Base-by-base conservation (phyloP, 2,113 vertebrate species). In the Lathamus discolor region DNA sequence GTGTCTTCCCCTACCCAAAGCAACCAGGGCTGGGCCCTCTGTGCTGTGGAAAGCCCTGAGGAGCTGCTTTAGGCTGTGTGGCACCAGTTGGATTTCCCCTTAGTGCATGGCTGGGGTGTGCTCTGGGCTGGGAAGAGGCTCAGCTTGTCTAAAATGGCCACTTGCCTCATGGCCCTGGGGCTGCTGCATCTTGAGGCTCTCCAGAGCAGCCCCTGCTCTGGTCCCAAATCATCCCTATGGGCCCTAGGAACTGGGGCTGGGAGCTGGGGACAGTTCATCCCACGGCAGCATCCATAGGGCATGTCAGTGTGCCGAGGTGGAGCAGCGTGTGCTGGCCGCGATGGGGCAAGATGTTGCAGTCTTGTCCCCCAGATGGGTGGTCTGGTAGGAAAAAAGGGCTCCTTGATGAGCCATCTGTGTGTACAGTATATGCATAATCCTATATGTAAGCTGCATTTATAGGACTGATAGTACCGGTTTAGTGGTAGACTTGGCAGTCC, bases 81-180 rank as follows among this genome's bases (percentile, higher is more conserved):
- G 17, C 29, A 43, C 18, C 9, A 5, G 17, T 59, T 5, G 7
- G 7, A 2, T 31, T 48, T 52, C 84, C 37, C 48, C 16, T 2
- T 1, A 12, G 41, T 1, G 4, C 37, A 3, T 1, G 13, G 2
- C 2, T 4, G 19, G 27, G 27, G 3, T 3, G 2, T 49, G 89
- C 48, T 69, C 13, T 24, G 15, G 54, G 24, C 69, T 59, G 41
- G 51, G 23, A 41, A 27, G 51, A 54, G 17, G 63, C 52, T 82
- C 12, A 10, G 49, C n/a, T 25, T 52, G 18, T 39, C 64, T 80
- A 81, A 37, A 54, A 88, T 78, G 57, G 59, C 79, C 59, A n/a
- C 82, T 41, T 85, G 63, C 59, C 17, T 41, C 22, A 10, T 52
- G 49, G 3, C 33, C 68, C 15, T 11, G 62, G 62, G 13, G 6